A percentile compares a stretch with the other conserved stretches of the same genome.
These are phyloP conservation scores for Coenonympha glycerion DNA, from an alignment of 2,888 invertebrate species.

Conservation along the genomic window DNA sequence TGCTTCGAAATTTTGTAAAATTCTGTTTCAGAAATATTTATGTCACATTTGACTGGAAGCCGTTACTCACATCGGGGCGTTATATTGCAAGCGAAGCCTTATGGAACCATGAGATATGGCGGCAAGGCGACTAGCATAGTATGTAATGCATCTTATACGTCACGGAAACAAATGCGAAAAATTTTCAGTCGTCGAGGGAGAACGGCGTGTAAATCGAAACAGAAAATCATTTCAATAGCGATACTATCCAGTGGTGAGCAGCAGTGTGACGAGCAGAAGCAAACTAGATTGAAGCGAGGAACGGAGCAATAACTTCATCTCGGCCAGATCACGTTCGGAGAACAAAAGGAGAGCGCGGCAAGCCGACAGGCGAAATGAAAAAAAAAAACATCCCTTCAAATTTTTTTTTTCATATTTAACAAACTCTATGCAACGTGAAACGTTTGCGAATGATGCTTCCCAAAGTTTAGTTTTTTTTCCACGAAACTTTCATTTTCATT, in stretches of 20 bases:
- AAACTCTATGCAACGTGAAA: slow-evolving; percentile 52
- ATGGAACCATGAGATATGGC: slow-evolving; percentile 52
- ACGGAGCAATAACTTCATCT: slow-evolving; percentile 65
- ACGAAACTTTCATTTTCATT: slow-evolving; percentile 10
- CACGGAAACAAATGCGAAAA: slow-evolving; percentile 52
- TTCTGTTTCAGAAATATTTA: slow-evolving; percentile 28
- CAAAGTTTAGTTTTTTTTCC: slow-evolving; percentile 19
- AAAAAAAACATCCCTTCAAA: slow-evolving; percentile 59
- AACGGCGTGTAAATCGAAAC: slow-evolving; percentile 36
- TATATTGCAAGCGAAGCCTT: slow-evolving; percentile 56
- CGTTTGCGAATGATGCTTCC: slow-evolving; percentile 38
- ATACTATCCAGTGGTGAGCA: slow-evolving; percentile 50
- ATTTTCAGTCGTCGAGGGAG: slow-evolving; percentile 38
- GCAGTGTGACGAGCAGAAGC: slow-evolving; percentile 54
- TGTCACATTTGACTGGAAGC: slow-evolving; percentile 35
- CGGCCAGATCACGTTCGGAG: slow-evolving; percentile 69
- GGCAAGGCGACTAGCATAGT: slow-evolving; percentile 49
- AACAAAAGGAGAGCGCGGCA: slow-evolving; percentile 65
- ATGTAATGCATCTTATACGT: slow-evolving; percentile 55
- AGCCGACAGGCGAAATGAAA: slow-evolving; percentile 55
- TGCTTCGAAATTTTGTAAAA: slow-evolving; percentile 16
- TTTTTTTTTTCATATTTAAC: slow-evolving; percentile 65
- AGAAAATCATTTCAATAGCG: slow-evolving; percentile 51
- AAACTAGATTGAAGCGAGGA: slow-evolving; percentile 60
- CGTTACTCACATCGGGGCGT: slow-evolving; percentile 50